Percentiles rank a stretch among this genome's conserved stretches.
Conservation (phyloP, 2,113 vertebrate genomes). For the Motacilla alba region DNA sequence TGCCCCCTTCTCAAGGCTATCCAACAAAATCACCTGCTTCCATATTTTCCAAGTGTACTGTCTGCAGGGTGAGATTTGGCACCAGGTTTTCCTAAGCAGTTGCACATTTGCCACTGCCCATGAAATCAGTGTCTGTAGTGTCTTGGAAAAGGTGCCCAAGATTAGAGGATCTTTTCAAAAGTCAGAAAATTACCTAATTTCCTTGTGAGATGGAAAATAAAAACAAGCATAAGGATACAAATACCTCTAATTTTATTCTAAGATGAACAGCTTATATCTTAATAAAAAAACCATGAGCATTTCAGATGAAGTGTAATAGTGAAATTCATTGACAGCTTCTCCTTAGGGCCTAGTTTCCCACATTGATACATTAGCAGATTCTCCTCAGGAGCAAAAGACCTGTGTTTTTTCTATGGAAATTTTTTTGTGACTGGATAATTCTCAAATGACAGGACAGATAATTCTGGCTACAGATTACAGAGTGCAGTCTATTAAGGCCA, state of each 20-base stretch:
- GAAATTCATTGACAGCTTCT: neutral
- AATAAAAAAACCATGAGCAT: neutral
- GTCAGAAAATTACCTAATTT: neutral
- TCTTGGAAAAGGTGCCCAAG: neutral
- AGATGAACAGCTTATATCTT: neutral
- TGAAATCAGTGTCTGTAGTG: neutral
- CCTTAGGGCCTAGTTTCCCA: neutral
- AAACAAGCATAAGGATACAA: neutral
- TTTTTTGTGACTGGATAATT: neutral
- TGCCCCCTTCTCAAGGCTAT: neutral
- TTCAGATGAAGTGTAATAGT: neutral
- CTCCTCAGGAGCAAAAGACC: neutral
- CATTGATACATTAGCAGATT: neutral
- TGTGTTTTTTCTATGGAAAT: neutral
- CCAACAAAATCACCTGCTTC: neutral
- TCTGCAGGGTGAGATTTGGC: neutral
- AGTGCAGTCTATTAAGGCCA: neutral
- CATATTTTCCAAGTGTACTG: neutral
- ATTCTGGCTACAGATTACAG: neutral
- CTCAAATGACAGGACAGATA: neutral
- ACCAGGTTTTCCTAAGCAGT: neutral
- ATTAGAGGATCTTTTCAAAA: neutral
- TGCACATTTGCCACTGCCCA: neutral
- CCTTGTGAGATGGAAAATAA: neutral
- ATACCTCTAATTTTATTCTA: neutral